These are phyloP conservation scores for Phasianus colchicus DNA, from an alignment of 2,113 vertebrate species.

Conservation along the genomic window DNA sequence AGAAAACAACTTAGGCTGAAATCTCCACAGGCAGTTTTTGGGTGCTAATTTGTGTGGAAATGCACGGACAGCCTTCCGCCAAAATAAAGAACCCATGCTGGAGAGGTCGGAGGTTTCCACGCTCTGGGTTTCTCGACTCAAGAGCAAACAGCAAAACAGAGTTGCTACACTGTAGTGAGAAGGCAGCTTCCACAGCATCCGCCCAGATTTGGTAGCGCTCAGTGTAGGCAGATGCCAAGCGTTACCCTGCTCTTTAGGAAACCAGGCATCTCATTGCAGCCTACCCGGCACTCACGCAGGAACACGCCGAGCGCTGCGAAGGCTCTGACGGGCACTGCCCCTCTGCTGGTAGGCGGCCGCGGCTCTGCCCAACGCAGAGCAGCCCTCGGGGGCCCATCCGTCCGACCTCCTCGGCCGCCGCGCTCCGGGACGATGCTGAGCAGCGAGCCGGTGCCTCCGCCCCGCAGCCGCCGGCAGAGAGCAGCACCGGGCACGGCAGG, in stretches of 20 bases:
- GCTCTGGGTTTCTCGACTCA: neutral
- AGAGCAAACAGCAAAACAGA: rapidly evolving
- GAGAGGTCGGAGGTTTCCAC: neutral
- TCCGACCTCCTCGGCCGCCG: neutral
- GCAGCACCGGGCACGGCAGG: too few relatives aligned
- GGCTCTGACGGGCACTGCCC: neutral
- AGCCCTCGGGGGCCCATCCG: neutral
- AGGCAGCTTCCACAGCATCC: too few relatives aligned
- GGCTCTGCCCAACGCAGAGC: neutral
- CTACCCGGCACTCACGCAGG: neutral
- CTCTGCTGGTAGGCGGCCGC: too few relatives aligned
- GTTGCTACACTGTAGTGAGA: neutral
- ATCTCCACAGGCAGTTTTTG: neutral
- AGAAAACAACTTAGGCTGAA: neutral
- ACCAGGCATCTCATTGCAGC: rapidly evolving
- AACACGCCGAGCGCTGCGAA: neutral
- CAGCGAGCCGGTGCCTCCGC: too few relatives aligned
- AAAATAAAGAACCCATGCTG: neutral
- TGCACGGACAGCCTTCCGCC: neutral
- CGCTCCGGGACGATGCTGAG: neutral
- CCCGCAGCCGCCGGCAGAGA: neutral
- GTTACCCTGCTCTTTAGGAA: neutral
- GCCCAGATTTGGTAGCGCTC: neutral
- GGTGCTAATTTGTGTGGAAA: neutral
- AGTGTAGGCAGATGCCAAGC: rapidly evolving